Base-by-base conservation (phyloP, 2,113 vertebrate genomes). In the Illadopsis cleaveri region DNA sequence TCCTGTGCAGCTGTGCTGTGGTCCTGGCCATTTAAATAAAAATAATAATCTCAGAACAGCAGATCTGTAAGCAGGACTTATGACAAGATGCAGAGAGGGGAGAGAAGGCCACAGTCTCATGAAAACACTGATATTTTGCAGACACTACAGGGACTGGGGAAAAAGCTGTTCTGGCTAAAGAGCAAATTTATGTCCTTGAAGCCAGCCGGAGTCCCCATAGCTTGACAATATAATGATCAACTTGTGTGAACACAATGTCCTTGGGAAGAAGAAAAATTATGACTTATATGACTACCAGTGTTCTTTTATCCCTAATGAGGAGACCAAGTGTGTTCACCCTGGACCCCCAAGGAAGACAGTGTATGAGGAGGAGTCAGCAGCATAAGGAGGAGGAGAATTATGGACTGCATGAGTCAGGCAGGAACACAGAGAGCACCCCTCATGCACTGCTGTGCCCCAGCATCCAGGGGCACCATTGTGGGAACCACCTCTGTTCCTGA, bases 41-140 rank as follows among this genome's bases (percentile, higher is more conserved):
- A 96, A 83, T 60, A 95, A 86, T 81, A 81, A 94, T 88, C 94
- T 95, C 76, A n/a, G 60, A 92, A 70, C 25, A 83, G 78, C 85
- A 94, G 94, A 90, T 94, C 72, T 96, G 56, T 81, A 79, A 93
- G 76, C 82, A 78, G 80, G 94, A 37, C 48, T 68, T 68, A 51
- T 57, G 69, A 84, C 65, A 92, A 81, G 82, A 81, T 78, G 90
- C 2, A 10, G 40, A 48, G 64, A 95, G 71, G 31, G 37, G 66
- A 94, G 50, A 64, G 82, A 81, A 93, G 83, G 69, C 80, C 80
- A 81, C 56, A 77, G 86, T 56, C 76, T 86, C 51, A 56, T 86
- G 89, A 92, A 96, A 93, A 92, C 60, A 40, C 35, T 89, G 94
- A 95, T 44, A 89, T 95, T 94, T 82, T 89, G 80, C 93, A 96